Conservation (phyloP, 1,140 invertebrate genomes). For the Acromyrmex charruanus region DNA sequence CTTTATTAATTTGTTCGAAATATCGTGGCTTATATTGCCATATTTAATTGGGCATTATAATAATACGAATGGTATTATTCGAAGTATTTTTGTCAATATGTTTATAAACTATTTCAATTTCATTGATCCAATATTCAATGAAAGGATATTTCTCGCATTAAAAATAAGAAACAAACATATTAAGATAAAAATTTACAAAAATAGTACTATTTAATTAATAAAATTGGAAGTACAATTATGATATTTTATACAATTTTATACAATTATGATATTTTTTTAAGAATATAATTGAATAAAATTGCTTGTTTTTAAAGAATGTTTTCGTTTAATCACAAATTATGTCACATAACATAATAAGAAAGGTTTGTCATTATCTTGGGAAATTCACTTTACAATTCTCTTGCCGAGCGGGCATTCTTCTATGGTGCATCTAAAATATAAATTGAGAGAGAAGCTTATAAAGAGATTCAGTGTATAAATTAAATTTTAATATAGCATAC, state of each 20-base stretch:
- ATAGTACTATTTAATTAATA: background rate
- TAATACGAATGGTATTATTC: conserved; percentile 28
- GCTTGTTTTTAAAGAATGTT: background rate
- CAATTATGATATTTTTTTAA: background rate
- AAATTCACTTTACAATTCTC: conserved; percentile 3
- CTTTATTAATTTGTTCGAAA: background rate
- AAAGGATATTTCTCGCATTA: background rate
- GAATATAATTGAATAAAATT: background rate
- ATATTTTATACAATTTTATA: background rate
- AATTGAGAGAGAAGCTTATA: conserved; percentile 23
- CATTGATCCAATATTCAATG: background rate
- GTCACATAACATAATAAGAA: background rate
- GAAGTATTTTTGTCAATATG: conserved; percentile 40
- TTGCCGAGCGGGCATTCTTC: background rate
- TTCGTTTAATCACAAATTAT: background rate
- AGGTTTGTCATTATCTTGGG: background rate
- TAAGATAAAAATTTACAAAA: background rate
- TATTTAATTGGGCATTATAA: conserved; percentile 20
- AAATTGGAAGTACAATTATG: background rate
- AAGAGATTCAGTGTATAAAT: conserved; percentile 15
- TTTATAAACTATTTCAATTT: conserved; percentile 45
- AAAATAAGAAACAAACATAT: background rate
- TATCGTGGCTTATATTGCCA: background rate
- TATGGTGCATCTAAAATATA: background rate
- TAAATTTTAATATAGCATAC: conserved; percentile 20